phyloP scores from a whole-genome alignment of 2,797 vertebrate species.

The Erpetoichthys calabaricus region DNA sequence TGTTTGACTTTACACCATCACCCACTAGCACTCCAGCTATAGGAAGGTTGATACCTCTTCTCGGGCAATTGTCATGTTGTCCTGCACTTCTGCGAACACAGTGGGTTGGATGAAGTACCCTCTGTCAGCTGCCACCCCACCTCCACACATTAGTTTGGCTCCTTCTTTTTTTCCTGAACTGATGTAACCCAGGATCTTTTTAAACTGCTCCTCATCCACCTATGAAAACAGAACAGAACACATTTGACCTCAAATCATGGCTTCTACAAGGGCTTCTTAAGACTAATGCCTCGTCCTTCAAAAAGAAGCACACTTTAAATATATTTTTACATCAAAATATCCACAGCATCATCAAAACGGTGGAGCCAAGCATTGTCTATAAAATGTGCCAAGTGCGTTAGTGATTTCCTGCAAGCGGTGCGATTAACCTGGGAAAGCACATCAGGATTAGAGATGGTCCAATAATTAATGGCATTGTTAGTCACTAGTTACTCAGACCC shows the following conservation, averaged over 20 bases:
- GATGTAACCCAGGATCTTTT: conserved; percentile 86
- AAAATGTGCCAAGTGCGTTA: too few relatives aligned
- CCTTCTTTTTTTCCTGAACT: conserved; percentile 70
- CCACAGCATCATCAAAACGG: too few relatives aligned
- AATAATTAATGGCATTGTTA: too few relatives aligned
- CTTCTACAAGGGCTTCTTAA: too few relatives aligned
- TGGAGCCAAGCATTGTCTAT: too few relatives aligned
- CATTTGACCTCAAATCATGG: accelerated
- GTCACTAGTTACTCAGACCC: too few relatives aligned
- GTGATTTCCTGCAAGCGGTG: too few relatives aligned
- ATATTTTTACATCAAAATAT: too few relatives aligned
- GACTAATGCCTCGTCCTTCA: too few relatives aligned
- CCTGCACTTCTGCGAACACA: conserved; percentile 81
- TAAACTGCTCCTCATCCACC: conserved; percentile 84
- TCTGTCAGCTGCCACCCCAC: conserved; percentile 63
- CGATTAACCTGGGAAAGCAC: too few relatives aligned
- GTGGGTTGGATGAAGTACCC: conserved; percentile 95
- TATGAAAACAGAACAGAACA: conserved; percentile 21
- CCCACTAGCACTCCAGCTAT: neutral
- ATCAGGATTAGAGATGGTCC: too few relatives aligned
- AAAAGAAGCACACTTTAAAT: too few relatives aligned
- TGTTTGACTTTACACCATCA: neutral
- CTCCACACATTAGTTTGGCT: conserved; percentile 83
- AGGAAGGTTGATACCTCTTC: conserved; percentile 62
- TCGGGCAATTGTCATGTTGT: conserved; percentile 80